A percentile compares a stretch with the other conserved stretches of the same genome.
Conservation (phyloP, 2,113 vertebrate genomes). For the Arothron firmamentum region DNA sequence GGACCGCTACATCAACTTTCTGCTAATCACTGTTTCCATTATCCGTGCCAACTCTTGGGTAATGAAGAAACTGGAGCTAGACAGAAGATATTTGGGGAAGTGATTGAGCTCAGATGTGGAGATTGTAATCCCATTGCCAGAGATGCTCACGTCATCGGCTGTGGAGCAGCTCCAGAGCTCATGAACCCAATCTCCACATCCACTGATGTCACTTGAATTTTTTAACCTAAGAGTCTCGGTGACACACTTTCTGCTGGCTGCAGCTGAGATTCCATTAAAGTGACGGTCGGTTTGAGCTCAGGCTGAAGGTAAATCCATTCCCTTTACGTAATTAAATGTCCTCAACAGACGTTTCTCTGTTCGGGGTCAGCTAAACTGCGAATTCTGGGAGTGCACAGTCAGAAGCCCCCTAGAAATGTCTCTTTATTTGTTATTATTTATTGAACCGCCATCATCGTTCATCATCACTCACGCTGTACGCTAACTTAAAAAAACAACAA, state of each 20-base stretch:
- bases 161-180: constrained; percentile 30
- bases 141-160: constrained; percentile 48
- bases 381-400: constrained; percentile 11
- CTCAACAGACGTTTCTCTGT: constrained; percentile 39
- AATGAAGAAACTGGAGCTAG: constrained; percentile 56
- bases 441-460: constrained; percentile 11
- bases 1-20: constrained; percentile 10
- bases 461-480: background rate
- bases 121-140: constrained; percentile 44
- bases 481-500: background rate
- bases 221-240: constrained; percentile 4
- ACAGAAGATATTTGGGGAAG: constrained; percentile 58
- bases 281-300: constrained; percentile 5
- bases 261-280: constrained; percentile 18
- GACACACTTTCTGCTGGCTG: constrained; percentile 18
- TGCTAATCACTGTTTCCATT: constrained; percentile 61
- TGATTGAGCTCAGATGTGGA: constrained; percentile 57
- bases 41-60: constrained; percentile 24
- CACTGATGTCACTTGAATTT: constrained; percentile 44
- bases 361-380: constrained; percentile 25
- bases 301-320: constrained; percentile 33
- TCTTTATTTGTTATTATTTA: background rate
- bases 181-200: constrained; percentile 33
- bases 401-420: constrained; percentile 10
- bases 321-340: constrained; percentile 32